Percentiles rank a stretch among this genome's conserved stretches.
Evolutionary conservation across 2,113 vertebrate species (phyloP).

Genomic region (Lepus timidus): DNA sequence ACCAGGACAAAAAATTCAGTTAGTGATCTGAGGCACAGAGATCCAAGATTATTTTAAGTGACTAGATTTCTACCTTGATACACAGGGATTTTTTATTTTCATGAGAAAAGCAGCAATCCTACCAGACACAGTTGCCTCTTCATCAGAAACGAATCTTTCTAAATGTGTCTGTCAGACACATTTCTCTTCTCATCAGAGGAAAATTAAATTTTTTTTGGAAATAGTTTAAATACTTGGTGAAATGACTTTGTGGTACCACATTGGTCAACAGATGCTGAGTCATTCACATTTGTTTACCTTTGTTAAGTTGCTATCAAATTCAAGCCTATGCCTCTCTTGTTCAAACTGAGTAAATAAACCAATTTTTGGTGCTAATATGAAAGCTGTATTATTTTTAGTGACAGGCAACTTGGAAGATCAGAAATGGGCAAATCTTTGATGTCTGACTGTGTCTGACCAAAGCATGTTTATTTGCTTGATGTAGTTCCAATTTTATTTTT

Average conservation of each 20-base stretch:
- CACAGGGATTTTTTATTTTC: constrained; percentile 21
- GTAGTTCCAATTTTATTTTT: not conserved
- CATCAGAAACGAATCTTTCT: constrained; percentile 14
- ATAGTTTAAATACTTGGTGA: not conserved
- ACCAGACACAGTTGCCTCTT: not conserved
- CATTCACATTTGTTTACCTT: not conserved
- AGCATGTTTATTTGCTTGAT: not conserved
- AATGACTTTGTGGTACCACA: not conserved
- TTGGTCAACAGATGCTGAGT: not conserved
- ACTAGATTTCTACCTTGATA: not conserved
- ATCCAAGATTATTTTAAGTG: not conserved
- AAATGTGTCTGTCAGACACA: not conserved
- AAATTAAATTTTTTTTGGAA: constrained; percentile 27
- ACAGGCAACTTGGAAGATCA: not conserved
- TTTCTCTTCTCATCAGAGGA: not conserved
- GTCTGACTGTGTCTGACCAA: not conserved
- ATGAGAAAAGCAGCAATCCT: constrained; percentile 26
- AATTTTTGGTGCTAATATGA: not conserved
- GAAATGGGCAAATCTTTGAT: not conserved
- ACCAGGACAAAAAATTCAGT: not conserved
- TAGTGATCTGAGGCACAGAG: not conserved
- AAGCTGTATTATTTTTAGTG: not conserved
- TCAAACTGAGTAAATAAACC: not conserved
- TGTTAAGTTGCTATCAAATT: not conserved
- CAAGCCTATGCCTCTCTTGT: not conserved